Evolutionary conservation across 2,888 invertebrate species (phyloP), one percentile per base, ranked within the genome.

Genomic region (Notocelia uddmanniana): DNA sequence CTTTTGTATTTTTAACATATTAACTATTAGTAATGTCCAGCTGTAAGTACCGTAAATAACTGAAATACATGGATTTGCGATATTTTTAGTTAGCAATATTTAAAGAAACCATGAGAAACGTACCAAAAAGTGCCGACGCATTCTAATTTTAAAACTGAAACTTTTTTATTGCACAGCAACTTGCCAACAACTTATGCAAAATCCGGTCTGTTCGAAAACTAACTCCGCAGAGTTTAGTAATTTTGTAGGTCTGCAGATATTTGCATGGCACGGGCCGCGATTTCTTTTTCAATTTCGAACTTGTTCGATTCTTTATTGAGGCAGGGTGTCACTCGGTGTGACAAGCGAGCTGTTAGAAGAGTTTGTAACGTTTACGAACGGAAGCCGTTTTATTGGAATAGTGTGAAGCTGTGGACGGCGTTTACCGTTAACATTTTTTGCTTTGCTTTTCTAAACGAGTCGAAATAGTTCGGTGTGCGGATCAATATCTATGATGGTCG

Each of bases 221-320:
- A 67, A 71, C 71, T 71, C 71, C 45, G 34, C 62, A 15, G 67
- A 72, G 86, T 91, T 91, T 87, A 81, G 83, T 88, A 89, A 89
- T 91, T 88, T 87, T 81, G 83, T 88, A 89, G 89, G 83, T 79
- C 83, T 80, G 81, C 83, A 82, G 78, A 82, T 83, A 87, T 90
- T 90, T 89, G 88, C 90, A 89, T 88, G 86, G 82, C 79, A 83
- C 82, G 81, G 82, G 82, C 84, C 81, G 81, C 85, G 85, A 88
- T 85, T 92, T 84, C 86, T 90, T 87, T 87, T 89, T 85, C 90
- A 89, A 91, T 90, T 91, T 88, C 85, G 76, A 88, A 89, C 86
- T 90, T 89, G 85, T 87, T 85, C 85, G 79, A 73, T 83, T 83
- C 83, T 89, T 90, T 91, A 90, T 90, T 89, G 88, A 84, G 81